phyloP scores from a whole-genome alignment of 1,140 invertebrate species.

The Rhopalosiphum padi region DNA sequence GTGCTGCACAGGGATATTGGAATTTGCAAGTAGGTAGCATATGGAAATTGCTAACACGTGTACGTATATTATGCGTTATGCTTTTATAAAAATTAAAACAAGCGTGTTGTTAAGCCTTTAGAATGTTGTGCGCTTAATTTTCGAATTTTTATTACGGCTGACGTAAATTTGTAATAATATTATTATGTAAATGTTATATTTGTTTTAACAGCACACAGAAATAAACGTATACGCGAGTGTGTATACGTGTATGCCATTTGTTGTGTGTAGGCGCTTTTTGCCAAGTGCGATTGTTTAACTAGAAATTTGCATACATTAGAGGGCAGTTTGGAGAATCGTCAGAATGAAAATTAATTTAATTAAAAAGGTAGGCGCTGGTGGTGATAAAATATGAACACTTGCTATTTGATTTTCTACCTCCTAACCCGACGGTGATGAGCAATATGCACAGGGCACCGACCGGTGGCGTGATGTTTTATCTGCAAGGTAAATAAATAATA shows the following conservation, averaged over 20 bases:
- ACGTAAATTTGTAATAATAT: constrained; percentile 2
- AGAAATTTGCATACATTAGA: constrained; percentile 1
- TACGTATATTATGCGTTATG: too few species aligned
- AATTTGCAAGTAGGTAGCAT: background rate
- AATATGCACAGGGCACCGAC: background rate
- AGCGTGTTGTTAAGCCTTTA: background rate
- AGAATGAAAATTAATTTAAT: constrained; percentile 26
- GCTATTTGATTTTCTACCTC: background rate
- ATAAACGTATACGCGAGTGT: background rate
- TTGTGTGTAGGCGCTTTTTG: background rate
- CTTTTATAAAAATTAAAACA: background rate
- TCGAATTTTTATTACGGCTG: background rate
- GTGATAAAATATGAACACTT: background rate
- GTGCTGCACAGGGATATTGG: background rate
- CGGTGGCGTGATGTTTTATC: background rate
- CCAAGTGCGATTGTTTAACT: constrained; percentile 28
- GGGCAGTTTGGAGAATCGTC: background rate
- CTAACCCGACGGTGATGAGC: background rate
- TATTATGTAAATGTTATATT: constrained; percentile 42
- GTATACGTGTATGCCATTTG: background rate
- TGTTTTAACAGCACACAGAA: constrained; percentile 16
- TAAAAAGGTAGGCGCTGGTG: background rate
- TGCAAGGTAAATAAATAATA: constrained; percentile 3
- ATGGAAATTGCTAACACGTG: background rate
- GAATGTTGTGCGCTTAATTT: background rate